Conservation (phyloP, 2,888 invertebrate genomes). For the Macrophya annulata region DNA sequence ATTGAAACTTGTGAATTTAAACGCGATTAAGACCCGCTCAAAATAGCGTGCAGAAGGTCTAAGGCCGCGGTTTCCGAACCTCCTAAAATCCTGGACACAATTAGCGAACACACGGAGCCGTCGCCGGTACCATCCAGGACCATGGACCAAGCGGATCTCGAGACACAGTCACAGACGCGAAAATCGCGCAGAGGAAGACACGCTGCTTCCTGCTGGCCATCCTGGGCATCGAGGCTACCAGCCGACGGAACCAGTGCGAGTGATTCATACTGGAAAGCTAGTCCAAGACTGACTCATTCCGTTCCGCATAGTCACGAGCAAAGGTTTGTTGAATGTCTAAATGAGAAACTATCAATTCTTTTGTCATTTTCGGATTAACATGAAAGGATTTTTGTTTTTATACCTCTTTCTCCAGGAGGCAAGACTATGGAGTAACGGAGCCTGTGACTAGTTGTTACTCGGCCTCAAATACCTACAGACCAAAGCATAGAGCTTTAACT, state of each 20-base stretch:
- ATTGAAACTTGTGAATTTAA: not conserved
- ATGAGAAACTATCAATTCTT: not conserved
- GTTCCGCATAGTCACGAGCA: slow-evolving; percentile 56
- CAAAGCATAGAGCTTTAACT: slow-evolving; percentile 61
- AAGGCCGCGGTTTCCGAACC: not conserved
- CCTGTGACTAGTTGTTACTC: slow-evolving; percentile 61
- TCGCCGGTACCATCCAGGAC: slow-evolving; percentile 49
- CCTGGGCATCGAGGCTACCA: slow-evolving; percentile 62
- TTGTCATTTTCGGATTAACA: not conserved
- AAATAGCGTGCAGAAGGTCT: slow-evolving; percentile 36
- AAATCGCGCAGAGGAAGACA: slow-evolving; percentile 63
- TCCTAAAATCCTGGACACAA: slow-evolving; percentile 40
- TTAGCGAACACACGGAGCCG: slow-evolving; percentile 53
- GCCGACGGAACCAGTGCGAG: slow-evolving; percentile 56
- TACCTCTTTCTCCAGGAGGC: slow-evolving; percentile 58
- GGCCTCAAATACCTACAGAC: slow-evolving; percentile 63
- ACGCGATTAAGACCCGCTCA: slow-evolving; percentile 19
- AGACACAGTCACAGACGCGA: slow-evolving; percentile 16
- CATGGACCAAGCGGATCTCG: slow-evolving; percentile 48
- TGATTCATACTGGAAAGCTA: slow-evolving; percentile 64
- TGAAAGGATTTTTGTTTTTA: not conserved
- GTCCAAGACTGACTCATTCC: slow-evolving; percentile 60
- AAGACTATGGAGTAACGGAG: slow-evolving; percentile 63
- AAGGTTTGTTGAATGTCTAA: slow-evolving; percentile 62
- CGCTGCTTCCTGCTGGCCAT: slow-evolving; percentile 59